Base-by-base conservation (phyloP, 2,797 vertebrate genomes). In the Helicolenus hilgendorfi region DNA sequence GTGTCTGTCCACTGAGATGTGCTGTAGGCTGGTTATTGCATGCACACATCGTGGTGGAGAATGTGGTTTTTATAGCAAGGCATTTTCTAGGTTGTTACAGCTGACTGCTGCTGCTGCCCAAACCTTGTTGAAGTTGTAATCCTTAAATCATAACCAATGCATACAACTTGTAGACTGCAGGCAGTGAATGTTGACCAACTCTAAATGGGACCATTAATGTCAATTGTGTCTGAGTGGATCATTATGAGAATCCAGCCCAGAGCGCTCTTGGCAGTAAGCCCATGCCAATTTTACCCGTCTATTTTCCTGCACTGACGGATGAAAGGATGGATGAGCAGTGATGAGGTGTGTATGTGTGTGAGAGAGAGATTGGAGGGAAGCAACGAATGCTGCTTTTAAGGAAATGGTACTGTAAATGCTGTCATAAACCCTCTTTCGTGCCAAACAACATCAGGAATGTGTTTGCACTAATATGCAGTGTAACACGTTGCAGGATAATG, bases 161-260 rank as follows among this genome's bases (percentile, higher is more conserved):
- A 78, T 70, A 58, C 62, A 84, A 80, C 83, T 76, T 83, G 83
- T 79, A 80, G 67, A 77, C 35, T 65, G 38, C 69, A 56, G 67
- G 36, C 59, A 35, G 83, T 80, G 83, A 84, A 70, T 86, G 87
- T 83, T 79, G 79, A 87, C 90, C 75, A 85, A 60, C 65, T 88
- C 84, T 82, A 91, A 95, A 94, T 94, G 36, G 85, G 67, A 83
- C 92, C 88, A 90, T 92, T 95, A 92, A 87, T 92, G 94, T 85
- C 84, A 89, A 74, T 90, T 92, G 84, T 91, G 87, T 88, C 89
- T 64, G 84, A 94, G 84, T 87, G 91, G 84, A 88, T 92, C 81
- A 89, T 94, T 87, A 88, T 89, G 89, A 91, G 86, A 83, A 69
- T 86, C 79, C 76, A 79, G 55, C 79, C 76, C 82, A 45, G 55